Conservation (phyloP, 2,888 invertebrate species). For the Lycocerus yunnanus region DNA sequence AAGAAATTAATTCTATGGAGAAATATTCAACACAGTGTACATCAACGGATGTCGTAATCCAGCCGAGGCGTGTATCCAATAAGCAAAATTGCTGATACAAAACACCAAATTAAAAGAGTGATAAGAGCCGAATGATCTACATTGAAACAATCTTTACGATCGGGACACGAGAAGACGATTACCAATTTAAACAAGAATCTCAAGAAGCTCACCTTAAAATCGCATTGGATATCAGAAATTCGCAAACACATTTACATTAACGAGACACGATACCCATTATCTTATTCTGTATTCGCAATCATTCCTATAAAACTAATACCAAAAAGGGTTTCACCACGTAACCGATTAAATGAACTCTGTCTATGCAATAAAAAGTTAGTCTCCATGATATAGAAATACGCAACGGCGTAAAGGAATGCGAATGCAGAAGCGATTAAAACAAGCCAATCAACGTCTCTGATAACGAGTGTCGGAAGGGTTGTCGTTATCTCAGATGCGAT, state of each 20-base stretch:
- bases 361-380: constrained; percentile 22
- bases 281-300: constrained; percentile 31
- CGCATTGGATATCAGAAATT: constrained; percentile 29
- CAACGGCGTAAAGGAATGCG: constrained; percentile 24
- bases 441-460: constrained; percentile 36
- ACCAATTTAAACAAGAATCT: constrained; percentile 14
- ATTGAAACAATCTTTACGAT: background rate
- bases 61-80: background rate
- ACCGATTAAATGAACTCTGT: constrained; percentile 24
- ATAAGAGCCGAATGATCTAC: background rate
- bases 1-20: background rate
- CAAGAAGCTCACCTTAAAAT: constrained; percentile 18
- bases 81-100: background rate
- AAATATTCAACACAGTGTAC: background rate
- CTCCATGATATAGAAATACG: constrained; percentile 9
- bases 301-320: constrained; percentile 30
- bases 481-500: constrained; percentile 46
- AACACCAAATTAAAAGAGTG: background rate
- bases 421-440: constrained; percentile 34
- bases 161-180: background rate
- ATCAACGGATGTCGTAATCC: background rate
- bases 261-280: constrained; percentile 31
- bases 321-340: constrained; percentile 23
- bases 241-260: constrained; percentile 33
- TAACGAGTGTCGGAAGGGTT: constrained; percentile 43